A percentile compares a stretch with the other conserved stretches of the same genome.
phyloP scores from a whole-genome alignment of 2,113 vertebrate species.

The Chloropsis hardwickii region DNA sequence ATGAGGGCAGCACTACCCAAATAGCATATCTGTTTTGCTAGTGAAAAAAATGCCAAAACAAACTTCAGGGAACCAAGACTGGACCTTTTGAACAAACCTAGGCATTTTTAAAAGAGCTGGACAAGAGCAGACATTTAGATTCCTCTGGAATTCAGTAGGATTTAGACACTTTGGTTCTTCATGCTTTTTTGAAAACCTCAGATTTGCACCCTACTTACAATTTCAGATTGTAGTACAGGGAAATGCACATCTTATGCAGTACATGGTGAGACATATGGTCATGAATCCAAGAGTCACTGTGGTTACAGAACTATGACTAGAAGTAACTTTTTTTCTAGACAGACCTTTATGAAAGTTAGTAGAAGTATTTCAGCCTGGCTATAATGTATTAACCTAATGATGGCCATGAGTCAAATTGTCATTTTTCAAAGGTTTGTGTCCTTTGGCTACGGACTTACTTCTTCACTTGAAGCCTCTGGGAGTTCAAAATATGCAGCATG shows the following conservation, averaged over 20 bases:
- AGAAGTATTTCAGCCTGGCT: not conserved
- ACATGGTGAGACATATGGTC: not conserved
- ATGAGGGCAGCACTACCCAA: not conserved
- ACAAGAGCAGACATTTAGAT: not conserved
- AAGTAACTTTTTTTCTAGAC: not conserved
- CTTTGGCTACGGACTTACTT: not conserved
- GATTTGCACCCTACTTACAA: not conserved
- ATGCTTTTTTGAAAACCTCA: not conserved
- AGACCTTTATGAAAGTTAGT: not conserved
- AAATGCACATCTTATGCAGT: not conserved
- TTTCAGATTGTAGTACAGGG: not conserved
- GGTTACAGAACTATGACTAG: not conserved
- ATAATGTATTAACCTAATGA: not conserved
- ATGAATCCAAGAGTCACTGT: not conserved
- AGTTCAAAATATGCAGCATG: not conserved
- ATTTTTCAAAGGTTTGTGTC: not conserved
- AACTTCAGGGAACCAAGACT: not conserved
- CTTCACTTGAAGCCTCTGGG: conserved; percentile 19
- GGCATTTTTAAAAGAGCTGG: not conserved
- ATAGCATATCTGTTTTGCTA: not conserved
- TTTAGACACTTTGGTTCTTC: not conserved
- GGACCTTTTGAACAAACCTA: not conserved
- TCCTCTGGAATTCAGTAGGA: not conserved
- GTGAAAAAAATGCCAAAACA: not conserved
- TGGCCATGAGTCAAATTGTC: not conserved